These are phyloP conservation scores for Ommatoiulus sabulosus DNA, from an alignment of 2,888 invertebrate genomes.

Conservation along the genomic window DNA sequence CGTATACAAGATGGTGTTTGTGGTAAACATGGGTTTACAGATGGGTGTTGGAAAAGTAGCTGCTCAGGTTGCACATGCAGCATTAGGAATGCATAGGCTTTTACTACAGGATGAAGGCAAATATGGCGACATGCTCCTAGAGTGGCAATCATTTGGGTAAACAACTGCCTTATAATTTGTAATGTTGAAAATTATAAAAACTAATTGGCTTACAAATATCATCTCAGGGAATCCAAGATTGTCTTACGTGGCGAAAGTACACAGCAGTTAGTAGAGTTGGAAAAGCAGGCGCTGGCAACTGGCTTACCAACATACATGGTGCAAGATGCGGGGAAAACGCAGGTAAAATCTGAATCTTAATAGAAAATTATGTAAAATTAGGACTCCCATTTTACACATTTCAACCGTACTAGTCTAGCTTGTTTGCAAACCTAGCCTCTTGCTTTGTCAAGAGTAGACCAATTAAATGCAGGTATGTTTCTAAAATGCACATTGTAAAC, in stretches of 20 bases:
- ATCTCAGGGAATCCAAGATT: slow-evolving; percentile 68
- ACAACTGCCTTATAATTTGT: not conserved
- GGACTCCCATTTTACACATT: too few species aligned
- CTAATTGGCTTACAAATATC: not conserved
- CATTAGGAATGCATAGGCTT: slow-evolving; percentile 72
- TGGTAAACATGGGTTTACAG: slow-evolving; percentile 73
- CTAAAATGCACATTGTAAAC: too few species aligned
- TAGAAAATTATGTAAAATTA: too few species aligned
- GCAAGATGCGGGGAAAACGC: slow-evolving; percentile 71
- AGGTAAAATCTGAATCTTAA: slow-evolving; percentile 64
- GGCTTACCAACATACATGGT: slow-evolving; percentile 69
- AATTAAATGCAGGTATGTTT: too few species aligned
- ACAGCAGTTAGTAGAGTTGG: slow-evolving; percentile 68
- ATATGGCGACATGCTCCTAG: slow-evolving; percentile 67
- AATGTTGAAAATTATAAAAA: not conserved
- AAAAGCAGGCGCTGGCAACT: slow-evolving; percentile 66
- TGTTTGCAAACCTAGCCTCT: too few species aligned
- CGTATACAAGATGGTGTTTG: slow-evolving; percentile 75
- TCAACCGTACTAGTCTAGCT: too few species aligned
- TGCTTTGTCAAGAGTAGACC: too few species aligned
- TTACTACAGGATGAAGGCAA: slow-evolving; percentile 68
- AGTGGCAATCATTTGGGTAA: slow-evolving; percentile 69
- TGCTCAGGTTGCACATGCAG: slow-evolving; percentile 74
- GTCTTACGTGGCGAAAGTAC: slow-evolving; percentile 69
- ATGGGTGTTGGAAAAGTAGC: slow-evolving; percentile 76